Evolutionary conservation across 2,888 invertebrate genomes (phyloP).

Genomic region (Amblyjoppa fuscipennis): DNA sequence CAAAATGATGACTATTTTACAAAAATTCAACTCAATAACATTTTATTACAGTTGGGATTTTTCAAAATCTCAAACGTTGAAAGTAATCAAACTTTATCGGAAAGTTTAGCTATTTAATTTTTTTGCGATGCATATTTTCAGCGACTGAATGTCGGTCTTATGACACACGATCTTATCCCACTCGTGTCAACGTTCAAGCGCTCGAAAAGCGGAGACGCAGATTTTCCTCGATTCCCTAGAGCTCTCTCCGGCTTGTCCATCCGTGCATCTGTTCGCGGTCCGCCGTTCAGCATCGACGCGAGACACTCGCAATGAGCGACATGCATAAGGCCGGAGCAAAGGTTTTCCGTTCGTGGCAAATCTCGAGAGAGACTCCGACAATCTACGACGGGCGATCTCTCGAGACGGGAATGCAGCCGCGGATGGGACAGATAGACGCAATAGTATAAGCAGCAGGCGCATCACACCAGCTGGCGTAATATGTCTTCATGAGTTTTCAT

Average conservation of each 20-base stretch:
- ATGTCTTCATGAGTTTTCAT: constrained; percentile 75
- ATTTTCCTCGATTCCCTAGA: constrained; percentile 12
- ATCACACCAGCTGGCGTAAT: constrained; percentile 74
- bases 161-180: not conserved
- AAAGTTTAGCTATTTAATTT: not conserved
- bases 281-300: constrained; percentile 27
- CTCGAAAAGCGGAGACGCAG: constrained; percentile 51
- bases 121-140: constrained; percentile 32
- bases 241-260: not conserved
- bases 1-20: not conserved
- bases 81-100: not conserved
- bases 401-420: constrained; percentile 70
- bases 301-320: constrained; percentile 11
- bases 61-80: not conserved
- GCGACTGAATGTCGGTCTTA: not conserved
- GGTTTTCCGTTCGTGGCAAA: constrained; percentile 30
- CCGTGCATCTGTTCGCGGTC: not conserved
- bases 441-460: constrained; percentile 61
- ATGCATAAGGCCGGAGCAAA: constrained; percentile 12
- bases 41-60: not conserved
- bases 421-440: constrained; percentile 26
- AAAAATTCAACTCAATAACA: not conserved
- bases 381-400: constrained; percentile 22
- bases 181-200: constrained; percentile 45
- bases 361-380: constrained; percentile 11